phyloP scores from a whole-genome alignment of 2,113 vertebrate species.

The Dipodomys spectabilis region DNA sequence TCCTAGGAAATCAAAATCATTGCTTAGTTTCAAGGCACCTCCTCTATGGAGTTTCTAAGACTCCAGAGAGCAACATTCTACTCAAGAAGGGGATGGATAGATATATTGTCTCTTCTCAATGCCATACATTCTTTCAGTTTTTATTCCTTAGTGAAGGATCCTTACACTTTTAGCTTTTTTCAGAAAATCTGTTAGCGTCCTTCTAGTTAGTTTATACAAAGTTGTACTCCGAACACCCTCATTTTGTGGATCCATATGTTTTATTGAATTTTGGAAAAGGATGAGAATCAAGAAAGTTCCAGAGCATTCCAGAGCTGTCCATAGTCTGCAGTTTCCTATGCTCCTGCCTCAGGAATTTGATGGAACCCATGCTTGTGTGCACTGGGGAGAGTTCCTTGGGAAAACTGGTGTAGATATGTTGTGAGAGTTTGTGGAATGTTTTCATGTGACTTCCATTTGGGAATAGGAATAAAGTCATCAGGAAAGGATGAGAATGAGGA shows the following conservation, averaged over 20 bases:
- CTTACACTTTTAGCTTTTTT: background rate
- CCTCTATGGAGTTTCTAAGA: background rate
- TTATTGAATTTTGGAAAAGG: background rate
- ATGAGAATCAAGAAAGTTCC: background rate
- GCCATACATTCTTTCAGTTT: background rate
- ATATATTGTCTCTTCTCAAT: background rate
- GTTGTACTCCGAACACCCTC: no score
- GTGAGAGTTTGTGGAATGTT: background rate
- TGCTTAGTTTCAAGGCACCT: background rate
- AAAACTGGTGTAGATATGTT: background rate
- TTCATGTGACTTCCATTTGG: background rate
- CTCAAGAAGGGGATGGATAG: no score
- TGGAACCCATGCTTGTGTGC: background rate
- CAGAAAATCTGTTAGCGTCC: no score
- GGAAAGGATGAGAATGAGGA: background rate
- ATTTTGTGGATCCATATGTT: background rate
- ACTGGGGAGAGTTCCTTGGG: background rate
- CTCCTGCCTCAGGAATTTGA: background rate
- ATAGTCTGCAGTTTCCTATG: background rate
- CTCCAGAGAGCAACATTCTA: background rate
- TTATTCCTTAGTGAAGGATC: background rate
- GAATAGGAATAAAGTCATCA: background rate
- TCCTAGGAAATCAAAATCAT: background rate
- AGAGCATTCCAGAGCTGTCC: background rate
- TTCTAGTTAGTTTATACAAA: no score